Conservation (phyloP, 2,797 vertebrate species). For the Cossypha niveicapilla region DNA sequence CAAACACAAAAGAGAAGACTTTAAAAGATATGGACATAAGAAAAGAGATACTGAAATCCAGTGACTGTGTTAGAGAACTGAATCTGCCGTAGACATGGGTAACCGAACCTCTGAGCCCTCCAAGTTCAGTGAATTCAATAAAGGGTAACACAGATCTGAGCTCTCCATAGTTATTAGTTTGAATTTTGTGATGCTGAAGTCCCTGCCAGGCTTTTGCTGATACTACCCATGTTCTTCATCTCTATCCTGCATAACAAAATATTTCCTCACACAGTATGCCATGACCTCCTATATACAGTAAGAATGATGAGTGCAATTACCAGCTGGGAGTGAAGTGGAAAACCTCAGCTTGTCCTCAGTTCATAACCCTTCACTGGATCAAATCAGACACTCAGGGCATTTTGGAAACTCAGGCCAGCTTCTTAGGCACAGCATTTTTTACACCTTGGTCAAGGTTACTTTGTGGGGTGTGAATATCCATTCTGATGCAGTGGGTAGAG, state of each 20-base stretch:
- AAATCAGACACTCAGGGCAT: neutral
- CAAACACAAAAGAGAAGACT: neutral
- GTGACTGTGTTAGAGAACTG: neutral
- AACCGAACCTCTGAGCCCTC: neutral
- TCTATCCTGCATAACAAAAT: neutral
- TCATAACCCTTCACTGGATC: neutral
- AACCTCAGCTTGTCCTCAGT: constrained; percentile 11
- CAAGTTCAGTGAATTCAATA: neutral
- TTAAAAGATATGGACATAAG: neutral
- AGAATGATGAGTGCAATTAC: constrained; percentile 28
- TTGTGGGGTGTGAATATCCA: neutral
- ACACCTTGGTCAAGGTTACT: constrained; percentile 24
- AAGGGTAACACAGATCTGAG: neutral
- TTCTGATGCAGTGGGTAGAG: neutral
- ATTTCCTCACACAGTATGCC: neutral
- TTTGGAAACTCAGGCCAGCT: neutral
- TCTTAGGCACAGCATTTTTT: neutral
- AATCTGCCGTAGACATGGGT: neutral
- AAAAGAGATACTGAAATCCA: neutral
- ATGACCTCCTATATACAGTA: neutral
- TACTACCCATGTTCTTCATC: neutral
- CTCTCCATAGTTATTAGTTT: neutral
- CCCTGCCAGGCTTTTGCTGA: neutral
- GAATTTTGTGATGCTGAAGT: neutral
- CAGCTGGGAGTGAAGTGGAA: neutral